Percentiles rank a stretch among this genome's conserved stretches.
Conservation (phyloP, 2,797 vertebrate species). For the Sebastes hubbsi region DNA sequence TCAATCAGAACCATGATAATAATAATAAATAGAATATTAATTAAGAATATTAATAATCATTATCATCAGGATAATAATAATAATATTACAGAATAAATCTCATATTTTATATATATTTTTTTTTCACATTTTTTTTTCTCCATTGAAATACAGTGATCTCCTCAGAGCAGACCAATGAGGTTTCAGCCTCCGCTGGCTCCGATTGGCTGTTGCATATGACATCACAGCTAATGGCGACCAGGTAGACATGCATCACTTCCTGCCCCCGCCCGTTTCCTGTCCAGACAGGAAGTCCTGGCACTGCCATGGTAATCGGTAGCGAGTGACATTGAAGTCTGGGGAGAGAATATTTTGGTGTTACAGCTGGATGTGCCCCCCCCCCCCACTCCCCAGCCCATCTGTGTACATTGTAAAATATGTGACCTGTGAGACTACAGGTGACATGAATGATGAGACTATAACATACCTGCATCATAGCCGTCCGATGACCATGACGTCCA, state of each 20-base stretch:
- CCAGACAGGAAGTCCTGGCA: conserved; percentile 75
- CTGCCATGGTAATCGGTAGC: conserved; percentile 73
- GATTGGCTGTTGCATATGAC: conserved; percentile 98
- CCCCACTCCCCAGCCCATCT: too few species aligned
- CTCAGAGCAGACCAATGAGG: conserved; percentile 88
- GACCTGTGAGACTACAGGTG: neutral
- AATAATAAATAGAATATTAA: conserved; percentile 70
- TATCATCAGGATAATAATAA: conserved; percentile 81
- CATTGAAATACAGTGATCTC: conserved; percentile 89
- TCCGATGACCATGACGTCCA: conserved; percentile 99
- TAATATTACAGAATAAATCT: conserved; percentile 99
- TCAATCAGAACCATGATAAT: conserved; percentile 77
- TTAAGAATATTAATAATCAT: conserved; percentile 82
- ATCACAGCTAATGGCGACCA: conserved; percentile 97
- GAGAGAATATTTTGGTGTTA: conserved; percentile 18
- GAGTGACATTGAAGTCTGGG: conserved; percentile 66
- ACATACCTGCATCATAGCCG: conserved; percentile 92
- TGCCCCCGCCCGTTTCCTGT: conserved; percentile 71
- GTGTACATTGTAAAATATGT: neutral
- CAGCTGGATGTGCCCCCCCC: too few species aligned
- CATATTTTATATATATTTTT: conserved; percentile 82
- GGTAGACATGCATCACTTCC: conserved; percentile 97
- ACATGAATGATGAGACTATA: neutral
- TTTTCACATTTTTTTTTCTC: conserved; percentile 88
- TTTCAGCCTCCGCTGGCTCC: conserved; percentile 87